These are phyloP conservation scores for Pteria penguin DNA, from an alignment of 2,888 invertebrate genomes.

Conservation along the genomic window DNA sequence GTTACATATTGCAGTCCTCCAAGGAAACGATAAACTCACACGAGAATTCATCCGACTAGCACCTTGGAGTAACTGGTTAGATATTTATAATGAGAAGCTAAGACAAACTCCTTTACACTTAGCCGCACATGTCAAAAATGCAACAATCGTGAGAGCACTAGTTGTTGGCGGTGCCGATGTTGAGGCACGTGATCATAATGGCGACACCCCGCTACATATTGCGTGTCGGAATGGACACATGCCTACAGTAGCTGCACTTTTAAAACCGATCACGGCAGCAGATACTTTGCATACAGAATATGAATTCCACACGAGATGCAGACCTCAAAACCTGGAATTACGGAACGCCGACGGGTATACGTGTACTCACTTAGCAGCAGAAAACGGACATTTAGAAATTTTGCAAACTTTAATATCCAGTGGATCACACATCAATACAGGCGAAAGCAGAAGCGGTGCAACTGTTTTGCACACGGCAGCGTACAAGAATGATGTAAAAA, in stretches of 20 bases:
- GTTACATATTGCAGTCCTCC: conserved; percentile 53
- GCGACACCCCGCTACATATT: conserved; percentile 39
- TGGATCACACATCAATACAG: conserved; percentile 55
- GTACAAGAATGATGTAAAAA: conserved; percentile 46
- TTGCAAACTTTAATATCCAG: conserved; percentile 50
- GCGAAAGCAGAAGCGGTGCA: conserved; percentile 58
- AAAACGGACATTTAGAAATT: conserved; percentile 44
- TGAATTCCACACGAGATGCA: not conserved
- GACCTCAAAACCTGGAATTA: conserved; percentile 45
- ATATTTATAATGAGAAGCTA: conserved; percentile 42
- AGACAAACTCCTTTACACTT: conserved; percentile 43
- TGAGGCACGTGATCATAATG: conserved; percentile 40
- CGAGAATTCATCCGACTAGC: conserved; percentile 43
- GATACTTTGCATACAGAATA: conserved; percentile 27
- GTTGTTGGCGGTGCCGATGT: conserved; percentile 38
- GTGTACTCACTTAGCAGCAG: conserved; percentile 51
- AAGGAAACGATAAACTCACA: conserved; percentile 19
- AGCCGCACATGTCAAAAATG: conserved; percentile 27
- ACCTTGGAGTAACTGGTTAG: conserved; percentile 34
- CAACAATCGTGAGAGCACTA: conserved; percentile 16
- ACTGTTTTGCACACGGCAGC: conserved; percentile 57
- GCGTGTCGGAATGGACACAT: conserved; percentile 32
- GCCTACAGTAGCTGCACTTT: conserved; percentile 24
- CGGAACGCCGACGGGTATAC: conserved; percentile 54
- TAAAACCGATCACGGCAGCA: conserved; percentile 13